Base-by-base conservation (phyloP, 2,888 invertebrate species). In the Cerastis rubricosa region DNA sequence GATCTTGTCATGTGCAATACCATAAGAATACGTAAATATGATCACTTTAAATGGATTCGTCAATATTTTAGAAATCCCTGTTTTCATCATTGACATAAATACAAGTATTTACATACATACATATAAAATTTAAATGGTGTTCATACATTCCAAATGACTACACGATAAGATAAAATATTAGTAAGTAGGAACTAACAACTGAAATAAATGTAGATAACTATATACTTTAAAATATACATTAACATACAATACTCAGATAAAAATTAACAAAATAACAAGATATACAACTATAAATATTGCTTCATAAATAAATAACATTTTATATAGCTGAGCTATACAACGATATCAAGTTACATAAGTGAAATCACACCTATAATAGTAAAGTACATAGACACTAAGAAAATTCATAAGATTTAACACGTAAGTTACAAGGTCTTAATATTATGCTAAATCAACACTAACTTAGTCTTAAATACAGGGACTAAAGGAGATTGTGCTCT, bases 401-500 rank as follows among this genome's bases (percentile, higher is more conserved):
- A 81, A 82, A 89, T 87, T 89, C 89, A 87, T 87, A 87, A 87
- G 89, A 89, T 80, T 81, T 74, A 67, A 85, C 73, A 75, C 77
- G 64, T 87, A 71, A 73, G 29, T 76, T 35, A 81, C 29, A 68
- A 67, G 47, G 72, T 80, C 80, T 80, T 66, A 57, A 67, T 22
- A 25, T 63, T 45, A 57, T 72, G 47, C 81, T 80, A 72, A 85
- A 80, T 80, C 17, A 61, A 49, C 14, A 59, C 29, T 29, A 40
- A 66, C 8, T 61, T 49, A 29, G 3, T 61, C n/a, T 57, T 4
- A 40, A 47, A 8, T 61, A 66, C 54, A 47, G 35, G 40, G 49
- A 29, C 7, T 64, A 35, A 47, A 12, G n/a, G 12, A 19, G 22
- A 43, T 78, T 29, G 25, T 63, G 43, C 40, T 47, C 2, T 43